Base-by-base conservation (phyloP, 2,113 vertebrate species). In the Lates calcarifer region DNA sequence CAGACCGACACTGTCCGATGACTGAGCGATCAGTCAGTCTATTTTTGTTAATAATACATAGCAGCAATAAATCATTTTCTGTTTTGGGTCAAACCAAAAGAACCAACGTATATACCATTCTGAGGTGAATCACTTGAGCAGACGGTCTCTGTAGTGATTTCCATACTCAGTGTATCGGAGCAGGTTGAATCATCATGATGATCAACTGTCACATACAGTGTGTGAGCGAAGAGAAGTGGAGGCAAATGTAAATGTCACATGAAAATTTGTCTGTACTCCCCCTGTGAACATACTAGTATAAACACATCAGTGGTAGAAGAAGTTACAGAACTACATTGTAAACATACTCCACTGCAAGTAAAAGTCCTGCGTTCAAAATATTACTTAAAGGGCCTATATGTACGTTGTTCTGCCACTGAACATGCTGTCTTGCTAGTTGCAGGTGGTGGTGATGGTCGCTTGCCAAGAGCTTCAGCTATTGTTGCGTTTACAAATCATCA, bases 1-100 rank as follows among this genome's bases (percentile, higher is more conserved):
- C 67, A 51, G 60, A 70, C 43, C 2, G 64, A 22, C 20, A 35
- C 18, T 56, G 28, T 31, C 43, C 49, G 39, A 18, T 22, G 60
- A 84, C 43, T 37, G 55, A 66, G 18, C 13, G 55, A 39, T 57
- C 47, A 22, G 49, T 79, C 49, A 58, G 61, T 28, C 51, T 47
- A 28, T 3, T 0, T 72, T 79, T 41, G 41, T 1, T 53, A 12
- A 28, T 10, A 20, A 33, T 28, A 35, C 57, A 63, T 6, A 22
- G 13, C 33, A 14, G 4, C 26, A 22, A 64, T 78, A 45, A 82
- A 63, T 43, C 3, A 26, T 51, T 41, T 47, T 66, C 31, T 47
- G 11, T 26, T 73, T 55, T 56, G 29, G 31, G 33, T 39, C 0
- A 1, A 5, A 35, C 14, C 26, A 69, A 18, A 6, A 66, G 17